Evolutionary conservation across 2,888 invertebrate species (phyloP), one percentile per base, ranked within the genome.

Genomic region (Digitonthophagus gazella): DNA sequence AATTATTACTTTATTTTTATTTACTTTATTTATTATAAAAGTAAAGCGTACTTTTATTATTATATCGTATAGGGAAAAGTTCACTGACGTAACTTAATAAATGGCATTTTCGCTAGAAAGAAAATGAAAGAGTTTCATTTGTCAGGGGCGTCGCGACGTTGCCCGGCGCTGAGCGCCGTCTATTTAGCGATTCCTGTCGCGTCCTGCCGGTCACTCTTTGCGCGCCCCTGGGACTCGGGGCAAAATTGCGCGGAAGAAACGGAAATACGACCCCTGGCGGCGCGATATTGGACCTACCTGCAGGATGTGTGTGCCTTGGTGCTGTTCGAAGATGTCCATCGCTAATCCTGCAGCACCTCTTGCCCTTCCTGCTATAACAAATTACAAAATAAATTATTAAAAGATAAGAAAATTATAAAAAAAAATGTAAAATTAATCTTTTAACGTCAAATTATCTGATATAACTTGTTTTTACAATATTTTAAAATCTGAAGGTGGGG

Each of bases 221-320:
- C 82, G 80, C 80, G 78, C 80, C 80, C 78, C 77, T 78, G 81
- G 80, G 80, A 80, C 79, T 79, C 71, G 73, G 72, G 76, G 76
- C 78, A 76, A 79, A 79, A 79, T 78, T 79, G 80, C 79, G 76
- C 77, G 80, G 79, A 80, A 79, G 80, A 78, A 79, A 77, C 76
- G 78, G 78, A 78, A 78, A 44, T 44, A 44, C 28, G 28, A 44
- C 28, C 28, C 28, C 28, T n/a, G n/a, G n/a, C n/a, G n/a, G n/a
- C n/a, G n/a, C n/a, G n/a, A n/a, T n/a, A n/a, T 64, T 66, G 66
- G 65, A 67, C 72, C 83, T 85, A 97, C 97, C 93, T 97, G 97
- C 75, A 97, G 88, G 83, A 98, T 97, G 84, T 98, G 97, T 74
- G 97, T 97, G 82, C 97, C 97, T 85, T 97, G 97, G 83, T 97